These are phyloP conservation scores for Hyphantria cunea DNA, from an alignment of 1,140 invertebrate species.

Conservation along the genomic window DNA sequence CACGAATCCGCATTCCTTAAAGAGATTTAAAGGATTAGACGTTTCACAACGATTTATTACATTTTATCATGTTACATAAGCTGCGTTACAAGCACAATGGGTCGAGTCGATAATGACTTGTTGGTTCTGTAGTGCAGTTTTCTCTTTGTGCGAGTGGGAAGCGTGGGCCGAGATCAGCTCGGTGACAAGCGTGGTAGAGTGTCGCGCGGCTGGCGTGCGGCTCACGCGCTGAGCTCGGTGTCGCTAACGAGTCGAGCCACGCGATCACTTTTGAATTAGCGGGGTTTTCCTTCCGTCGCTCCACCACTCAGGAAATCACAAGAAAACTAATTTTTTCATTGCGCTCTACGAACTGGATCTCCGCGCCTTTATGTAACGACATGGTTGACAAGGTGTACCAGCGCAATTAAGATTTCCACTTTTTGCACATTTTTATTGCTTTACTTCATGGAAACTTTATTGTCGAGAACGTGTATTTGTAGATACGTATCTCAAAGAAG, in stretches of 20 bases:
- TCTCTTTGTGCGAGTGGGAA: conserved; percentile 39
- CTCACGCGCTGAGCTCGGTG: conserved; percentile 39
- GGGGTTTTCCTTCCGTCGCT: conserved; percentile 76
- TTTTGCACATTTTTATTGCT: conserved; percentile 77
- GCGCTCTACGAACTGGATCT: conserved; percentile 68
- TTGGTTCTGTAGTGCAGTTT: conserved; percentile 44
- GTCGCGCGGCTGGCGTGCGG: conserved; percentile 33
- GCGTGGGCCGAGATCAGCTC: conserved; percentile 39
- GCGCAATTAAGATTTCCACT: conserved; percentile 80
- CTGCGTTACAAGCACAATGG: conserved; percentile 54
- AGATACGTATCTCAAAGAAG: conserved; percentile 76
- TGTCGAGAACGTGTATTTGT: conserved; percentile 71
- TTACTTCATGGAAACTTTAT: conserved; percentile 80
- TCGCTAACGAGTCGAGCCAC: conserved; percentile 62
- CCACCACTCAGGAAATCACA: conserved; percentile 68
- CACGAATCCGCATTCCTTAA: conserved; percentile 52
- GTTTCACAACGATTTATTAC: conserved; percentile 68
- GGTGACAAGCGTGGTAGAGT: conserved; percentile 26
- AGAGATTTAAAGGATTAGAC: conserved; percentile 63
- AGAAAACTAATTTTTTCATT: conserved; percentile 77
- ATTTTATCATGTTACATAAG: conserved; percentile 66
- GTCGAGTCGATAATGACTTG: conserved; percentile 58
- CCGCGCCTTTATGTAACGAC: conserved; percentile 74
- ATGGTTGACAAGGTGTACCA: conserved; percentile 65
- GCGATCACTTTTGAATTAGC: conserved; percentile 66